Conservation (phyloP, 2,113 vertebrate species). For the Corythornis madagascariensis region DNA sequence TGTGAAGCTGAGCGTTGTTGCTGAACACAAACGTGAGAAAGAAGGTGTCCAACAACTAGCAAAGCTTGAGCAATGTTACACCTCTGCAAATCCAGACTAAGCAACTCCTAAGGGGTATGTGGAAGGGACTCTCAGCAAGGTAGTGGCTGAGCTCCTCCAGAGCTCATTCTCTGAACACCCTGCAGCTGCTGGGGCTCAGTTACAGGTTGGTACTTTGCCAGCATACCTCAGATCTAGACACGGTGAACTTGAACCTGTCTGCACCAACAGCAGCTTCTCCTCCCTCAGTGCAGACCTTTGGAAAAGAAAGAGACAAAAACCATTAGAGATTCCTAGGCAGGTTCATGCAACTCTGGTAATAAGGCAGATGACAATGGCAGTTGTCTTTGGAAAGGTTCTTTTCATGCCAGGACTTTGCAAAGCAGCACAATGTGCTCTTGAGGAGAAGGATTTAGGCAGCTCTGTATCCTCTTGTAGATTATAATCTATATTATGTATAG, state of each 20-base stretch:
- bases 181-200: not conserved
- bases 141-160: not conserved
- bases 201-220: rapidly evolving
- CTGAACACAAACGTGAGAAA: rapidly evolving
- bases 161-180: not conserved
- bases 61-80: not conserved
- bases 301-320: not conserved
- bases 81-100: not conserved
- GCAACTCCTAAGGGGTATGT: rapidly evolving
- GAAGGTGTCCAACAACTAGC: rapidly evolving
- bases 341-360: not conserved
- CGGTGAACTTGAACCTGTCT: slow-evolving; percentile 95
- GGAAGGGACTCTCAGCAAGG: rapidly evolving
- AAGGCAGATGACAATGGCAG: not conserved
- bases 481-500: too few relatives aligned
- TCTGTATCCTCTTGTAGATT: not conserved
- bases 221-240: slow-evolving; percentile 92
- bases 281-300: slow-evolving; percentile 83
- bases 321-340: not conserved
- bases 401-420: not conserved
- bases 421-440: not conserved
- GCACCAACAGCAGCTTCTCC: slow-evolving; percentile 85
- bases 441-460: not conserved
- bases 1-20: not conserved
- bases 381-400: not conserved